Percentiles rank a stretch among this genome's conserved stretches.
phyloP scores from a whole-genome alignment of 2,797 vertebrate genomes.

The Myotis daubentonii region DNA sequence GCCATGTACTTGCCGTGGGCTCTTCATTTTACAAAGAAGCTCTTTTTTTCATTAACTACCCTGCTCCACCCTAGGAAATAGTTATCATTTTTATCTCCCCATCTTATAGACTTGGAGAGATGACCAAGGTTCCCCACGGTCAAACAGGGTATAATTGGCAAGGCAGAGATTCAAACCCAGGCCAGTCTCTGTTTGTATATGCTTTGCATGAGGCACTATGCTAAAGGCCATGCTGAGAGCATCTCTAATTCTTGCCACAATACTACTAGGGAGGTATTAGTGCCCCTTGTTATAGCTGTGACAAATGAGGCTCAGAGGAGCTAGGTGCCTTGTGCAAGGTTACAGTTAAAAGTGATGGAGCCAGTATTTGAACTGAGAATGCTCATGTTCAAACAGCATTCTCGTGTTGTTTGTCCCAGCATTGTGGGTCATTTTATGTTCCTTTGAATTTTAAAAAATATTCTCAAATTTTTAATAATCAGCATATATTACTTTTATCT shows the following conservation, averaged over 20 bases:
- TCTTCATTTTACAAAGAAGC: too few relatives aligned
- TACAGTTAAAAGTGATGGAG: not conserved
- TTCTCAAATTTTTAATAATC: conserved; percentile 33
- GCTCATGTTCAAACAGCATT: not conserved
- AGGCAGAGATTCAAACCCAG: not conserved
- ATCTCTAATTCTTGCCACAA: not conserved
- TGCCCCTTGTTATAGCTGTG: not conserved
- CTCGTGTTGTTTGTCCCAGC: not conserved
- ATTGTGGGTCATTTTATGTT: not conserved
- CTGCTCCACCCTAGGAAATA: not conserved
- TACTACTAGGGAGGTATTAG: not conserved
- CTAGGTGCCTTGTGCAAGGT: not conserved
- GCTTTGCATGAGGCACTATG: not conserved
- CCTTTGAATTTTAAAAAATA: conserved; percentile 7
- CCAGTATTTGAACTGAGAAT: not conserved
- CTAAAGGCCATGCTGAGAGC: not conserved
- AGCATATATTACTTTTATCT: not conserved
- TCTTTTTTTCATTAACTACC: not conserved
- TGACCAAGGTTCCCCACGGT: not conserved
- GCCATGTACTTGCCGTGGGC: not conserved
- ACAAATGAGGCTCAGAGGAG: conserved; percentile 39
- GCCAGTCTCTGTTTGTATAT: not conserved
- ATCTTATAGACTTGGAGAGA: not conserved
- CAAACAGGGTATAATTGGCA: not conserved
- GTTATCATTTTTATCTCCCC: not conserved